Conservation (phyloP, 2,888 invertebrate species). For the Epiblema foenella region DNA sequence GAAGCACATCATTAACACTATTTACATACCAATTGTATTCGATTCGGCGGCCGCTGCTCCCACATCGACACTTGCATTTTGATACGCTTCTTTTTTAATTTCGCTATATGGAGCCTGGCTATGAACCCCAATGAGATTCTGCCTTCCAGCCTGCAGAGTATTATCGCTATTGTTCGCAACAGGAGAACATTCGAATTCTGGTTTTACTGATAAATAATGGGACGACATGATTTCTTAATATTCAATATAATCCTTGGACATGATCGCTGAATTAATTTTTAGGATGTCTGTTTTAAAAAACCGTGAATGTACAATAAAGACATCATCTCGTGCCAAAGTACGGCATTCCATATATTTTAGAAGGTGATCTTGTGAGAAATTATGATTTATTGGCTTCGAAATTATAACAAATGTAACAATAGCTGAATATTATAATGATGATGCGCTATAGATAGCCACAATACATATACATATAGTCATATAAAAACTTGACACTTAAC, state of each 20-base stretch:
- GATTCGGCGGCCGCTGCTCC: not conserved
- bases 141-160: not conserved
- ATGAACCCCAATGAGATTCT: not conserved
- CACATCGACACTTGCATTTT: not conserved
- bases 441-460: too few species aligned
- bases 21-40: conserved; percentile 5
- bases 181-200: conserved; percentile 1
- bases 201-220: conserved; percentile 8
- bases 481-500: not conserved
- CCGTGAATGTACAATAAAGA: not conserved
- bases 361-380: not conserved
- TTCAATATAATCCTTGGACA: too few species aligned
- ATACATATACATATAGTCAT: not conserved
- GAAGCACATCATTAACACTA: not conserved
- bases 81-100: conserved; percentile 15
- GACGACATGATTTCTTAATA: too few species aligned
- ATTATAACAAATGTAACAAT: not conserved
- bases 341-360: too few species aligned
- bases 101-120: not conserved
- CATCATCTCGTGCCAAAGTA: not conserved
- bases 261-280: not conserved
- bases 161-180: not conserved
- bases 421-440: not conserved
- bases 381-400: not conserved
- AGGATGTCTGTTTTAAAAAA: not conserved